A percentile compares a stretch with the other conserved stretches of the same genome.
Evolutionary conservation across 2,888 invertebrate genomes (phyloP).

Genomic region (Aromia moschata): DNA sequence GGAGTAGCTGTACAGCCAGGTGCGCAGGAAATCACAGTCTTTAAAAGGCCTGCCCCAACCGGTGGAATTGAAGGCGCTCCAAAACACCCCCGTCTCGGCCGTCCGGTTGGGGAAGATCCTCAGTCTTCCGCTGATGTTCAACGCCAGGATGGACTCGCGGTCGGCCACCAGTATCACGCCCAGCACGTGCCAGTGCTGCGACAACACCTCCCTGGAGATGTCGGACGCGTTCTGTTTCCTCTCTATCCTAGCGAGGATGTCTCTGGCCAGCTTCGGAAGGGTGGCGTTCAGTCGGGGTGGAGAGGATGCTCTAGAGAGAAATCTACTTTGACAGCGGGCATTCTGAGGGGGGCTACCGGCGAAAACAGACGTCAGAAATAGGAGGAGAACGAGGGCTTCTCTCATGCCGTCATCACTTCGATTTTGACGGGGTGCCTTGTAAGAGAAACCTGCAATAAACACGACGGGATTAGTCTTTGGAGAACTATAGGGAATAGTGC

Average conservation of each 20-base stretch:
- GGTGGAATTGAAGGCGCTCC: constrained; percentile 66
- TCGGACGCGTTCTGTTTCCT: constrained; percentile 42
- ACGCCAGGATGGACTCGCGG: constrained; percentile 49
- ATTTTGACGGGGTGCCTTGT: constrained; percentile 38
- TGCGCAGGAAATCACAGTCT: constrained; percentile 57
- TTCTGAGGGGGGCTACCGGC: constrained; percentile 60
- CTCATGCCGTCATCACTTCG: constrained; percentile 61
- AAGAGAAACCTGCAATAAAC: constrained; percentile 50
- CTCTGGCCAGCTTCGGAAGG: constrained; percentile 43
- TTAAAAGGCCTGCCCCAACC: constrained; percentile 62
- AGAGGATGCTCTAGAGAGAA: constrained; percentile 55
- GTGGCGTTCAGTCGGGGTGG: constrained; percentile 57
- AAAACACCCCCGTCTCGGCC: constrained; percentile 65
- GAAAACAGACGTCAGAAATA: constrained; percentile 65
- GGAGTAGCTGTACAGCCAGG: constrained; percentile 60
- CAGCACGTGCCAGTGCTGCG: constrained; percentile 61
- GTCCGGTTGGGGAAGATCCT: constrained; percentile 57
- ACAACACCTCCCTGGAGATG: constrained; percentile 64
- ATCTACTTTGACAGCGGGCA: constrained; percentile 54
- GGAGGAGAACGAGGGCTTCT: constrained; percentile 54
- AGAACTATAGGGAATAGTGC: too few species aligned
- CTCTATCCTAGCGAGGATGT: constrained; percentile 44
- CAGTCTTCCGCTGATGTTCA: constrained; percentile 52
- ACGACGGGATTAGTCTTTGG: neutral
- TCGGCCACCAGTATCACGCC: constrained; percentile 60